Evolutionary conservation across 2,113 vertebrate species (phyloP), one percentile per base, ranked within the genome.

Genomic region (Paraplagusia blochii): DNA sequence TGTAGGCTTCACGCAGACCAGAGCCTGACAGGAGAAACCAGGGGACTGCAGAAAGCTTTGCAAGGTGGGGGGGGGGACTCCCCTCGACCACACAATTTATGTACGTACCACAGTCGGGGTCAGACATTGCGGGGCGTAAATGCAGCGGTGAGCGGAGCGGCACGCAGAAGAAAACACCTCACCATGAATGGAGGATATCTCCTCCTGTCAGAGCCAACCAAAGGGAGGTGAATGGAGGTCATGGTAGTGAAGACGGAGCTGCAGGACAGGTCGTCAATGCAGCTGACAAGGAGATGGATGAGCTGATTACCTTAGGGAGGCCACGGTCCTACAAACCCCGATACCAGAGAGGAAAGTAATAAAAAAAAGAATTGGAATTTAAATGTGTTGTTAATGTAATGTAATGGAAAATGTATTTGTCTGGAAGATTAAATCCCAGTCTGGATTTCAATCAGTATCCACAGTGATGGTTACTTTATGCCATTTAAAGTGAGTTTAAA

Each of bases 191-290:
- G 29, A 51, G 66, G 62, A 43, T 77, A 61, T 77, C 77, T 64
- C 63, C 16, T 63, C 11, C 74, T 81, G 83, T 85, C 86, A 86
- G 63, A 52, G 35, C 10, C 10, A 44, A 77, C 68, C 53, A 3
- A 12, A 29, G 6, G 35, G 66, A 52, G 85, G 85, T 79, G 59
- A 60, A 40, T 19, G 66, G 60, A 66, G 84, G 88, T 87, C 80
- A 58, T 53, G 0, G 58, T 46, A 63, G 40, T 36, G 16, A 69
- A 67, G 69, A 55, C 36, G 33, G 54, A 65, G 74, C 58, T 53
- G 63, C 48, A 63, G 57, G 79, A 76, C 71, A 73, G 69, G 75
- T 75, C 65, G 76, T 87, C 87, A 85, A 72, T 66, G 76, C 49
- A 17, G 69, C 34, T 76, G 81, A 84, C 78, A 84, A 66, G 40